A percentile compares a stretch with the other conserved stretches of the same genome.
Conservation (phyloP, 2,113 vertebrate species). For the Casuarius casuarius region DNA sequence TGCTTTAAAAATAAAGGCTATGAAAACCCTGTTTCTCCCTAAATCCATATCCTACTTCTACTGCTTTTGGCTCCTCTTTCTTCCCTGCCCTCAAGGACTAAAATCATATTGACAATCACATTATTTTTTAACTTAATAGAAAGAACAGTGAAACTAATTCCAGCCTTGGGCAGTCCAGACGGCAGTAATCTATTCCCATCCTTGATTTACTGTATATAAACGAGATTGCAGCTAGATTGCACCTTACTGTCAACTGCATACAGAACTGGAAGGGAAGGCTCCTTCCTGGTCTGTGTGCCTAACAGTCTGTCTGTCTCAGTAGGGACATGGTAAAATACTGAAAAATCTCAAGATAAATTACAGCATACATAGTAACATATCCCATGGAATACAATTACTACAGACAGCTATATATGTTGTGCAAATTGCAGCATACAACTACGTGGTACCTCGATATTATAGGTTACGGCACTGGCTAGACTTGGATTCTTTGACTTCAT, state of each 20-base stretch:
- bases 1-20: not conserved
- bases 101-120: not conserved
- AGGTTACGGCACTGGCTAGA: not conserved
- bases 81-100: not conserved
- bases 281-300: not conserved
- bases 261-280: not conserved
- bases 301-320: not conserved
- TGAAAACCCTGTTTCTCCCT: not conserved
- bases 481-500: not conserved
- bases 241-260: not conserved
- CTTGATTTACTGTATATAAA: not conserved
- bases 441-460: not conserved
- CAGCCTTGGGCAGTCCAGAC: not conserved
- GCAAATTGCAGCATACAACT: not conserved
- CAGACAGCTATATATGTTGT: not conserved
- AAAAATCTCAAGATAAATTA: not conserved
- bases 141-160: slow-evolving; percentile 10
- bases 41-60: not conserved
- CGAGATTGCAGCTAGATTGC: not conserved
- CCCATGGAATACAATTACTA: not conserved
- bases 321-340: not conserved
- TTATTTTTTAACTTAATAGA: slow-evolving; percentile 23
- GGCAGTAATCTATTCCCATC: not conserved
- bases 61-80: not conserved
- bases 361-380: not conserved